A percentile compares a stretch with the other conserved stretches of the same genome.
Conservation (phyloP, 2,888 invertebrate species). For the Deilephila elpenor region DNA sequence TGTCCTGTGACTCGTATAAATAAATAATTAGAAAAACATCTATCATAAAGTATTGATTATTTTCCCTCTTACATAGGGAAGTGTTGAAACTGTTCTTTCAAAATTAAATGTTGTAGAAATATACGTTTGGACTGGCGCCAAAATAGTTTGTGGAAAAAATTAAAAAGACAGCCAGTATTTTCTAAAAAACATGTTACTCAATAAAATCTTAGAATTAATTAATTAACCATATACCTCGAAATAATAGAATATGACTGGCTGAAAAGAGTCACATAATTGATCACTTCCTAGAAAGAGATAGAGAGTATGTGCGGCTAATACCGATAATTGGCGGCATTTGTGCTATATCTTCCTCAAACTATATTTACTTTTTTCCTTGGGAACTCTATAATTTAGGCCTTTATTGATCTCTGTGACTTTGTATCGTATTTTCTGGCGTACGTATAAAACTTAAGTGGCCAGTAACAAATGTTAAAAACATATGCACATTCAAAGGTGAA, state of each 20-base stretch:
- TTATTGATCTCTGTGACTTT: no score
- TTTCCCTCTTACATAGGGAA: neutral
- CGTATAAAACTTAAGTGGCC: neutral
- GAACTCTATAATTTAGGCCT: no score
- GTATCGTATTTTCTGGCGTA: no score
- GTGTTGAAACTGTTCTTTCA: conserved; percentile 8
- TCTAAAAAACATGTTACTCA: neutral
- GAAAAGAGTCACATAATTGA: no score
- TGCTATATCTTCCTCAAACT: no score
- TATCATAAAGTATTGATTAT: neutral
- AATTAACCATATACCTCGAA: no score
- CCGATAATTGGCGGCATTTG: no score
- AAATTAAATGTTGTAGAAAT: neutral
- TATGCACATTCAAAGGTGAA: conserved; percentile 26
- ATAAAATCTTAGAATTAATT: neutral
- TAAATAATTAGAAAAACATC: neutral
- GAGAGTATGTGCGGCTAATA: no score
- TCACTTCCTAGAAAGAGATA: no score
- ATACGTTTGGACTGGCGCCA: neutral
- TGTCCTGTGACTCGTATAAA: conserved; percentile 21
- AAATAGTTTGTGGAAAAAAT: neutral
- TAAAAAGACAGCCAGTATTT: neutral
- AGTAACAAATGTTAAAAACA: neutral
- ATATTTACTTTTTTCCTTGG: no score
- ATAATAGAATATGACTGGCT: no score